Evolutionary conservation across 2,113 vertebrate genomes (phyloP).

Genomic region (Microcebus tavaratra): DNA sequence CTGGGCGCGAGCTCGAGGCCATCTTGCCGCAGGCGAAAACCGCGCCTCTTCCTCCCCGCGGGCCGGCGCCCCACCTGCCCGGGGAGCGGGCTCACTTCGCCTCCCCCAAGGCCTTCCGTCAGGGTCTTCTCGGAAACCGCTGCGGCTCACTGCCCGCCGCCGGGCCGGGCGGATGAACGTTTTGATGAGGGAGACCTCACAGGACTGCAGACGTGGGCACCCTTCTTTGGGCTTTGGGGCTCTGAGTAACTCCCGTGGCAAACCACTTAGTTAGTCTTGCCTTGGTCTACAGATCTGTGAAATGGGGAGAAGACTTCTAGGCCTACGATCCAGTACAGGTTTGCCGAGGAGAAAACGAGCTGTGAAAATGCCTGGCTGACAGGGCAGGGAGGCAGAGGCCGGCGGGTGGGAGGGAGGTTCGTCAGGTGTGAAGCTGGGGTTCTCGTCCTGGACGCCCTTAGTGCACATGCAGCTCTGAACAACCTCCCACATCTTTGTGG

Average conservation of each 20-base stretch:
- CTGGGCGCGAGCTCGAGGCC: neutral
- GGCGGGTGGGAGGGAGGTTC: too few species aligned
- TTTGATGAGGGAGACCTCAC: neutral
- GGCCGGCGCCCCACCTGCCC: neutral
- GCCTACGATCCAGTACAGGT: neutral
- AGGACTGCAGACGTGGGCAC: neutral
- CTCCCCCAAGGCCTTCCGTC: neutral
- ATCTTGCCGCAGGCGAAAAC: neutral
- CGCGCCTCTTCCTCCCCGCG: neutral
- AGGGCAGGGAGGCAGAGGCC: neutral
- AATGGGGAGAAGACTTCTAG: neutral
- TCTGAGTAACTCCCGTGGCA: neutral
- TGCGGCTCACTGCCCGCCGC: neutral
- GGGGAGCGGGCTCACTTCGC: neutral
- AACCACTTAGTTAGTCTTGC: neutral
- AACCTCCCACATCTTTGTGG: constrained; percentile 92
- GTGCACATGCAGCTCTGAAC: constrained; percentile 84
- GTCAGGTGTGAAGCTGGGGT: too few species aligned
- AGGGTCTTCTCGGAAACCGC: neutral
- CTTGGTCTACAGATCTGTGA: neutral
- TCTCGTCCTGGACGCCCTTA: neutral
- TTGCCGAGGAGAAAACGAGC: neutral
- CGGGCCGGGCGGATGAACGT: neutral
- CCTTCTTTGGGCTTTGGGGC: neutral
- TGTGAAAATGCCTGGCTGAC: neutral